A percentile compares a stretch with the other conserved stretches of the same genome.
Evolutionary conservation across 2,888 invertebrate genomes (phyloP).

Genomic region (Eueremaeus valkanovi): DNA sequence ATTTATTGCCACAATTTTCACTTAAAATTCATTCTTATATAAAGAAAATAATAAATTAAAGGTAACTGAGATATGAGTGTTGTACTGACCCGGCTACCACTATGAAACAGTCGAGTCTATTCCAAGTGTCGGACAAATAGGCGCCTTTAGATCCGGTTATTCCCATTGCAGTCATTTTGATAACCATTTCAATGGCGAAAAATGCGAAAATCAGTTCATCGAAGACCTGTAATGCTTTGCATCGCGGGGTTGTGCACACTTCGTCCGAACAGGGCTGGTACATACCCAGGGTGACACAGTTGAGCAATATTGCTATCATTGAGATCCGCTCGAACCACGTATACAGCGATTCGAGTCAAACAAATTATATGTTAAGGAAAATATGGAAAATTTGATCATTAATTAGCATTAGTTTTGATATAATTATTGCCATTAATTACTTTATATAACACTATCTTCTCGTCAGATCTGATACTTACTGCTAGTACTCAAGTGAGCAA

Average conservation of each 20-base stretch:
- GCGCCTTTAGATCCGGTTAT: conserved; percentile 81
- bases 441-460: no score
- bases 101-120: conserved; percentile 95
- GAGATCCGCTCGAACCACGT: conserved; percentile 99
- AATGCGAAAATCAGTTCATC: conserved; percentile 98
- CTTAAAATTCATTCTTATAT: no score
- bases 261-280: conserved; percentile 98
- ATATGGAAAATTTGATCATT: not conserved
- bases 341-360: conserved; percentile 43
- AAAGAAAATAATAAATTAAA: no score
- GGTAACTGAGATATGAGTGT: no score
- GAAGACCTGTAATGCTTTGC: conserved; percentile 67
- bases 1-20: no score
- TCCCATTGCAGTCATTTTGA: conserved; percentile 98
- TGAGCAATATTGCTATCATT: conserved; percentile 95
- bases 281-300: conserved; percentile 98
- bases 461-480: no score
- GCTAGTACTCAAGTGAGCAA: no score
- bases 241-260: conserved; percentile 61
- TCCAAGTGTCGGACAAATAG: conserved; percentile 98
- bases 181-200: conserved; percentile 95
- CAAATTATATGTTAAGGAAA: conserved; percentile 23
- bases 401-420: not conserved
- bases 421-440: no score
- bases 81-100: conserved; percentile 86